Conservation (phyloP, 2,888 invertebrate species). For the Drosophila austrosaltans region DNA sequence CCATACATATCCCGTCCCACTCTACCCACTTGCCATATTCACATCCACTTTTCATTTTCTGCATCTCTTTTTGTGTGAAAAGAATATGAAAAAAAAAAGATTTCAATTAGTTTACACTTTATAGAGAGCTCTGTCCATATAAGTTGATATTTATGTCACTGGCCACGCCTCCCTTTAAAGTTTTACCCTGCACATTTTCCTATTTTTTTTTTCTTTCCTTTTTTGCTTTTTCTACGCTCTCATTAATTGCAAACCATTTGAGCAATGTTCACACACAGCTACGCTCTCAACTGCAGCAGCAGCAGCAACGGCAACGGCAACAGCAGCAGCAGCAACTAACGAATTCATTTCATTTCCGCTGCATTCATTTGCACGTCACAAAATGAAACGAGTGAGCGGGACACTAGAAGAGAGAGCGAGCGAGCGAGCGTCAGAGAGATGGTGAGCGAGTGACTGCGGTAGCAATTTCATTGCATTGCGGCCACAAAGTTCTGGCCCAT, state of each 20-base stretch:
- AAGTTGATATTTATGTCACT: conserved; percentile 19
- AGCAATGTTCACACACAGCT: conserved; percentile 65
- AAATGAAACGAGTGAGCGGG: conserved; percentile 32
- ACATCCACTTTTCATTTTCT: conserved; percentile 1
- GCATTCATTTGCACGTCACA: conserved; percentile 75
- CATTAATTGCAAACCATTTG: conserved; percentile 74
- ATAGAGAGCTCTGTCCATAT: conserved; percentile 11
- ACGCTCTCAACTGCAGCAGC: conserved; percentile 59
- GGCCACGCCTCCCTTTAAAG: conserved; percentile 19
- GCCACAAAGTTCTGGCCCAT: conserved; percentile 61
- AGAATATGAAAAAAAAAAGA: background rate
- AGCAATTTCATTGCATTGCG: conserved; percentile 76
- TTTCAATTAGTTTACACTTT: conserved; percentile 11
- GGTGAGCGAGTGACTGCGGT: conserved; percentile 54
- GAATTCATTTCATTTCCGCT: conserved; percentile 76
- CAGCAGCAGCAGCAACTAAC: conserved; percentile 51
- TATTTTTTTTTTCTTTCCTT: conserved; percentile 45
- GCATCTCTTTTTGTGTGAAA: background rate
- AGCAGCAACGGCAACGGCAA: conserved; percentile 39
- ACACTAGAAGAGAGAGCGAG: conserved; percentile 10
- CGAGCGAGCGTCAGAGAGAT: conserved; percentile 45
- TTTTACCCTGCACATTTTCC: conserved; percentile 20
- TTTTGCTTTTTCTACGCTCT: conserved; percentile 40
- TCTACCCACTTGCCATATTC: background rate
- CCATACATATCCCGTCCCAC: no score